Evolutionary conservation across 1,140 invertebrate species (phyloP).

Genomic region (Cydia splendana): DNA sequence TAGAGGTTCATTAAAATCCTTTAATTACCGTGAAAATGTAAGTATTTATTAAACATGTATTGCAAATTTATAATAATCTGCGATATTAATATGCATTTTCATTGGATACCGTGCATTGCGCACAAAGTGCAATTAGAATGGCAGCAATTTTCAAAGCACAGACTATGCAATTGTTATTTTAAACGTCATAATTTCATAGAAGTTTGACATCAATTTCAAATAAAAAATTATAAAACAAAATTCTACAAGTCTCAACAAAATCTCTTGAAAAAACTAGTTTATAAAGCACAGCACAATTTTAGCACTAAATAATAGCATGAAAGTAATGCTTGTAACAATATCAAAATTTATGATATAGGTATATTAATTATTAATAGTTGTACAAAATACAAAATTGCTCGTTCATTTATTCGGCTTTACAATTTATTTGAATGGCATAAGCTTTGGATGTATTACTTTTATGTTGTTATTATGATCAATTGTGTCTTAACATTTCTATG

Average conservation of each 20-base stretch:
- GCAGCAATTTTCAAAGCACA: too few species aligned
- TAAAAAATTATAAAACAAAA: not conserved
- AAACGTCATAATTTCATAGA: too few species aligned
- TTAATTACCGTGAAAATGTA: too few species aligned
- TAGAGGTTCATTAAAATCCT: too few species aligned
- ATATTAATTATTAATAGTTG: too few species aligned
- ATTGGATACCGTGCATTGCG: not conserved
- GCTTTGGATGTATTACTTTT: slow-evolving; percentile 42
- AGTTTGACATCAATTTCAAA: not conserved
- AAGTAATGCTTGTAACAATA: slow-evolving; percentile 40
- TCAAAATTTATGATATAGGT: slow-evolving; percentile 1
- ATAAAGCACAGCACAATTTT: slow-evolving; percentile 33
- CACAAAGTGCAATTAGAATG: not conserved
- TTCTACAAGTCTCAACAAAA: not conserved
- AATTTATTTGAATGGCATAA: slow-evolving; percentile 4
- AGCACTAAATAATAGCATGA: slow-evolving; percentile 51
- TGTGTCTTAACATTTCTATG: slow-evolving; percentile 40
- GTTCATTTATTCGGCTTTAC: slow-evolving; percentile 1
- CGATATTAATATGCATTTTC: too few species aligned
- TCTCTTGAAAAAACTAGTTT: not conserved
- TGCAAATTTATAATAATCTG: too few species aligned
- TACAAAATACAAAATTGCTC: slow-evolving; percentile 11
- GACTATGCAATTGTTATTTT: too few species aligned
- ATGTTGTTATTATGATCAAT: slow-evolving; percentile 55
- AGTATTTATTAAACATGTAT: too few species aligned